A percentile compares a stretch with the other conserved stretches of the same genome.
Conservation (phyloP, 2,113 vertebrate species). For the Axis porcinus region DNA sequence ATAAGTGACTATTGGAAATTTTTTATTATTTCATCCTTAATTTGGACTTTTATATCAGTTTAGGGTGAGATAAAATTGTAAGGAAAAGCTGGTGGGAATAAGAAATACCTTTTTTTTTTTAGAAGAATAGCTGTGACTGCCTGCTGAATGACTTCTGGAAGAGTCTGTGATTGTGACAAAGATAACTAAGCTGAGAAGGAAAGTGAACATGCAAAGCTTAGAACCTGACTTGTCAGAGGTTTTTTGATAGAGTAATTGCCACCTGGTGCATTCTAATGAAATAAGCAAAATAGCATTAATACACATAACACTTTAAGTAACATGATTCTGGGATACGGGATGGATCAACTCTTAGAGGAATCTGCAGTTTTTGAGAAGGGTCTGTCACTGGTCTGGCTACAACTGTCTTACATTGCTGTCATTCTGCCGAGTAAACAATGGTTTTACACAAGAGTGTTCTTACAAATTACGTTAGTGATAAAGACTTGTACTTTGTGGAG, state of each 20-base stretch:
- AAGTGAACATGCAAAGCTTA: not conserved
- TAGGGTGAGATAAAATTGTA: not conserved
- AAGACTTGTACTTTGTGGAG: not conserved
- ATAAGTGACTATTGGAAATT: not conserved
- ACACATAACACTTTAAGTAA: not conserved
- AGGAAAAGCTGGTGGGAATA: not conserved
- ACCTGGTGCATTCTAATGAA: not conserved
- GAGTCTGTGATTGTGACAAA: not conserved
- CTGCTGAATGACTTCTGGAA: not conserved
- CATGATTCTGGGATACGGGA: not conserved
- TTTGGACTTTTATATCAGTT: conserved; percentile 13
- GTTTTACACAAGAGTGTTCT: not conserved
- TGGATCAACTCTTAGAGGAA: not conserved
- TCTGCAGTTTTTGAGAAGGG: not conserved
- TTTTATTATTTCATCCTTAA: not conserved
- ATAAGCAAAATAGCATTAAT: not conserved
- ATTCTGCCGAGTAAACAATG: not conserved
- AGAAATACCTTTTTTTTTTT: not conserved
- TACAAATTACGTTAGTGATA: not conserved
- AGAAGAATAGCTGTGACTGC: not conserved
- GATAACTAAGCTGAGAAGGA: not conserved
- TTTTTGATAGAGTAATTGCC: not conserved
- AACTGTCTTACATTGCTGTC: not conserved
- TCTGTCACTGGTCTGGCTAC: not conserved
- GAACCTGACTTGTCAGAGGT: not conserved